Percentiles rank a stretch among this genome's conserved stretches.
Conservation (phyloP, 1,140 invertebrate species). For the Dryas iulia region DNA sequence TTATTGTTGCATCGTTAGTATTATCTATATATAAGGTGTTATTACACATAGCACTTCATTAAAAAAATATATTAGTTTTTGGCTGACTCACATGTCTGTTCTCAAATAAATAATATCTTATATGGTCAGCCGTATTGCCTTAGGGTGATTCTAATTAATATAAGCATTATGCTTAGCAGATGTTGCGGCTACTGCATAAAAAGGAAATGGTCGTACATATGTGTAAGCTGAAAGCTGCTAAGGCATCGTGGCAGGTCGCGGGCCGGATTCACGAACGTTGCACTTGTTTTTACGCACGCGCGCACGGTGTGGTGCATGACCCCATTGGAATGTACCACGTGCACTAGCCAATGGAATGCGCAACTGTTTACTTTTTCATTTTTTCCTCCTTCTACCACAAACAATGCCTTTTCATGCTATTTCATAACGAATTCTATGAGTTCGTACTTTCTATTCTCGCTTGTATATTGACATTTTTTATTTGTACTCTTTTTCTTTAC, state of each 20-base stretch:
- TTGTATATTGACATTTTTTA: constrained; percentile 32
- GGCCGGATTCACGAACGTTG: constrained; percentile 42
- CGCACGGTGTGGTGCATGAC: constrained; percentile 71
- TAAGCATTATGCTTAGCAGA: constrained; percentile 18
- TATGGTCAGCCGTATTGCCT: background rate
- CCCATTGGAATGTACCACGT: constrained; percentile 76
- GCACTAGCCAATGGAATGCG: constrained; percentile 74
- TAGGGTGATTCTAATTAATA: constrained; percentile 8
- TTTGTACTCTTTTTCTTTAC: constrained; percentile 3
- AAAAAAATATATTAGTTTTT: background rate
- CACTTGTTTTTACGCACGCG: constrained; percentile 72
- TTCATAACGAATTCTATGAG: constrained; percentile 33
- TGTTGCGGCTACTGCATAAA: constrained; percentile 15
- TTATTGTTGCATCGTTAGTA: too few species aligned
- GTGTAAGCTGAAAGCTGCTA: constrained; percentile 14
- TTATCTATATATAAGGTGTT: background rate
- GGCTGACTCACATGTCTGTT: background rate
- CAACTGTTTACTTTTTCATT: constrained; percentile 75
- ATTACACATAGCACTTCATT: background rate
- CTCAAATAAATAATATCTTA: too few species aligned
- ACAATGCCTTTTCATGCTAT: constrained; percentile 66
- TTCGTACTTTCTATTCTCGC: constrained; percentile 26
- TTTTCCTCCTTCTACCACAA: constrained; percentile 51
- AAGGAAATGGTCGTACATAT: background rate
- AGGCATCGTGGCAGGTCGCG: constrained; percentile 10